A percentile compares a stretch with the other conserved stretches of the same genome.
These are phyloP conservation scores for Halcyon leucocephala DNA, from an alignment of 2,797 vertebrate genomes.

Conservation along the genomic window DNA sequence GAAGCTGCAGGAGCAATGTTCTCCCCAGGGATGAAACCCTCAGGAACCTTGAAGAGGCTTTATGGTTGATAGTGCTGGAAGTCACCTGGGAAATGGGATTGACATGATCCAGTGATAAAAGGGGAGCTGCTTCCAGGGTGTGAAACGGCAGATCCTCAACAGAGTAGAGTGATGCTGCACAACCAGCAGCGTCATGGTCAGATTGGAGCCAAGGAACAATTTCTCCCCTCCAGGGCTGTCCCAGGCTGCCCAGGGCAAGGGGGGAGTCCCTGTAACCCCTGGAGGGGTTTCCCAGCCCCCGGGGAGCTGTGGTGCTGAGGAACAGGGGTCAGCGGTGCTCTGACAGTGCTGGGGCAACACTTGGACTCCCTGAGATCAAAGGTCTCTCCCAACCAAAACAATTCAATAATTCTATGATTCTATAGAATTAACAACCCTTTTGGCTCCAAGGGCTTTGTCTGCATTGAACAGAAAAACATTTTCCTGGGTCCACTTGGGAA, in stretches of 20 bases:
- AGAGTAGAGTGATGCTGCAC: too few relatives aligned
- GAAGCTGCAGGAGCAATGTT: rapidly evolving
- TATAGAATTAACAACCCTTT: too few relatives aligned
- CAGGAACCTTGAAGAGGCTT: neutral
- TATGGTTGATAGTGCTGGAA: neutral
- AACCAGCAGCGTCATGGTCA: rapidly evolving
- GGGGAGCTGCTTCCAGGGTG: too few relatives aligned
- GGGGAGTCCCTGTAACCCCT: neutral
- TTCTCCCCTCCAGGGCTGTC: too few relatives aligned
- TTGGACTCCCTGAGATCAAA: too few relatives aligned
- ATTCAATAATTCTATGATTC: too few relatives aligned
- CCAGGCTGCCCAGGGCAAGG: too few relatives aligned
- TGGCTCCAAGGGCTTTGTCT: neutral
- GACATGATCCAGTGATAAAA: neutral
- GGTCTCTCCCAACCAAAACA: too few relatives aligned
- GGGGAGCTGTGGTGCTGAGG: neutral
- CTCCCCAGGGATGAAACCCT: neutral
- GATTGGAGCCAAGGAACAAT: neutral
- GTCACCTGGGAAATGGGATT: neutral
- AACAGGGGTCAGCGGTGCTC: too few relatives aligned
- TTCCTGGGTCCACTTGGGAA: neutral
- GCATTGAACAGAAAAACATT: too few relatives aligned
- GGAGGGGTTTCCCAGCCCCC: neutral
- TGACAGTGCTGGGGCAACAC: too few relatives aligned
- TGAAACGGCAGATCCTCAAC: too few relatives aligned